phyloP scores from a whole-genome alignment of 1,140 invertebrate species.

The Sycophaga agraensis region DNA sequence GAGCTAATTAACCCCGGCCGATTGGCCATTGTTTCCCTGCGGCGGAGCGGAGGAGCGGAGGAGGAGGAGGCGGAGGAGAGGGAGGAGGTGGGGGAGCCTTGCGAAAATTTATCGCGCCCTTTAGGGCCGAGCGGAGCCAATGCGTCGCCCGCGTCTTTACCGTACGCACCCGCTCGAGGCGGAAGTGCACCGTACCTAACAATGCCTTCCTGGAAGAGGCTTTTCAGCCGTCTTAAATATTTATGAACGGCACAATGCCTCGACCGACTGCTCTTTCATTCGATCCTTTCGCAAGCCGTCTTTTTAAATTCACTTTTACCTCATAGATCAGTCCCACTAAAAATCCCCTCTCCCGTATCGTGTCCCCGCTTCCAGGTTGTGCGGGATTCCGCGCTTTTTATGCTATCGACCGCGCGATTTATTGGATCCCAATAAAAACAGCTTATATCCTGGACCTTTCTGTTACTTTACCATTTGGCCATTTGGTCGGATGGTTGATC shows the following conservation, averaged over 20 bases:
- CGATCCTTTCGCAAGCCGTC: too few species aligned
- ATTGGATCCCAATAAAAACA: too few species aligned
- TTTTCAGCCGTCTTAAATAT: neutral
- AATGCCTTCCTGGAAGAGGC: slow-evolving; percentile 1
- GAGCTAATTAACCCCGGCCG: slow-evolving; percentile 2
- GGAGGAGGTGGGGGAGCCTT: neutral
- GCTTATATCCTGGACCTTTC: too few species aligned
- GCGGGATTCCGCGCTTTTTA: too few species aligned
- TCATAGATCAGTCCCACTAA: too few species aligned
- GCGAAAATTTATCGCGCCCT: slow-evolving; percentile 8
- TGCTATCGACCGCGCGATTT: too few species aligned
- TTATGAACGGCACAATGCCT: slow-evolving; percentile 2
- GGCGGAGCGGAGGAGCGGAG: neutral
- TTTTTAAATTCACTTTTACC: too few species aligned
- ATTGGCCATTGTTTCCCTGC: neutral
- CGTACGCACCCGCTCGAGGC: neutral
- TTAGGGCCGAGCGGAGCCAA: neutral
- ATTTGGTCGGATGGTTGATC: too few species aligned
- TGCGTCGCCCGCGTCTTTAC: neutral
- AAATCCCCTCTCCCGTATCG: too few species aligned
- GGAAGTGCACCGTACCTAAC: neutral
- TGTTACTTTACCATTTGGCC: too few species aligned
- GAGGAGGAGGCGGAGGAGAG: neutral
- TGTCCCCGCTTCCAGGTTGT: too few species aligned
- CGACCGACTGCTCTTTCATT: neutral